Evolutionary conservation across 2,113 vertebrate genomes (phyloP).

Genomic region (Bubo blakistoni): DNA sequence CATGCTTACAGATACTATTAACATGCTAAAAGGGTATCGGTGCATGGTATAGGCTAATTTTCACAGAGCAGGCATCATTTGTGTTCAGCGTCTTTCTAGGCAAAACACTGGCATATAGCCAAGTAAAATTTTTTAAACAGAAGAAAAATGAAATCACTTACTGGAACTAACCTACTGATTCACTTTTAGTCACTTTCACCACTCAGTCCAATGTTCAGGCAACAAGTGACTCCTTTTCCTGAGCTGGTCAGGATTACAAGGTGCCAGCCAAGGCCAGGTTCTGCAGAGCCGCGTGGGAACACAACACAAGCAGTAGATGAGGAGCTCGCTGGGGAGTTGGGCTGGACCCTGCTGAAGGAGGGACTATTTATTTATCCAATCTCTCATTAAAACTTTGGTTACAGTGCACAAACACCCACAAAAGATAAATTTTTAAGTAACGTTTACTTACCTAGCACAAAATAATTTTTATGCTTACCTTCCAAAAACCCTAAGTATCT

Average conservation of each 20-base stretch:
- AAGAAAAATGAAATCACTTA: slow-evolving; percentile 42
- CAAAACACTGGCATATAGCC: background rate
- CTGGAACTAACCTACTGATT: slow-evolving; percentile 22
- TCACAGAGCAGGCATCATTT: background rate
- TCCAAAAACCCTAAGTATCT: background rate
- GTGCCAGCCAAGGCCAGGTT: background rate
- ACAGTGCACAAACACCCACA: background rate
- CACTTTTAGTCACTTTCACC: slow-evolving; percentile 16
- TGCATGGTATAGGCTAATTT: background rate
- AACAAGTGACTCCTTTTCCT: slow-evolving; percentile 41
- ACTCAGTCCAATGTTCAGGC: background rate
- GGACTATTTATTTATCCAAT: background rate
- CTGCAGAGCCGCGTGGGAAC: background rate
- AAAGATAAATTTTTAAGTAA: background rate
- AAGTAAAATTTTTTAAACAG: background rate
- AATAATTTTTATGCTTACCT: background rate
- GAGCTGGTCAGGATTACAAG: background rate
- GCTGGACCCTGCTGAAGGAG: background rate
- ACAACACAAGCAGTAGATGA: accelerated
- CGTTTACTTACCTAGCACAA: background rate
- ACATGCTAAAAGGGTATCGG: background rate
- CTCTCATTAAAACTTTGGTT: background rate
- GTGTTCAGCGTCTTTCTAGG: background rate
- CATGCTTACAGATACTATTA: background rate
- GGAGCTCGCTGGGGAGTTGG: background rate